Conservation (phyloP, 1,140 invertebrate species). For the Bombus breviceps region DNA sequence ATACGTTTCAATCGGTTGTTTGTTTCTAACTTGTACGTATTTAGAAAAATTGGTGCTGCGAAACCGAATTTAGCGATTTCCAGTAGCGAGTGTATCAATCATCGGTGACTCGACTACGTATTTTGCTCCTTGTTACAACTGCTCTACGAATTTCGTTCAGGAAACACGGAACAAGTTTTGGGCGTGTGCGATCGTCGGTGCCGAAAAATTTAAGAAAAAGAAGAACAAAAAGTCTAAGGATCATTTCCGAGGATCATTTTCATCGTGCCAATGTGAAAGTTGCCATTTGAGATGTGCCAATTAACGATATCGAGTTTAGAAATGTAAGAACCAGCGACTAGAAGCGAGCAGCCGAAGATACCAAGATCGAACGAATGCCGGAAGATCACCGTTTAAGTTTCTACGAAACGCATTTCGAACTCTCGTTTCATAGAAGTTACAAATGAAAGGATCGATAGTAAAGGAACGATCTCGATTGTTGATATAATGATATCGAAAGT, state of each 20-base stretch:
- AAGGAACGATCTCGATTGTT: not conserved
- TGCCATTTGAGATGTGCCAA: constrained; percentile 82
- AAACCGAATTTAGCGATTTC: not conserved
- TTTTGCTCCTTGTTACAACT: not conserved
- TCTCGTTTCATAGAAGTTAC: not conserved
- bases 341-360: constrained; percentile 28
- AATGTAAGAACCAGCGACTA: constrained; percentile 46
- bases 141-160: constrained; percentile 4
- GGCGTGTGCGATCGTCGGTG: not conserved
- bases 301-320: constrained; percentile 66
- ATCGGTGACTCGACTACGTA: constrained; percentile 25
- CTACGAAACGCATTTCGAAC: not conserved
- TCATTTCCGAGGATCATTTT: constrained; percentile 41
- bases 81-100: constrained; percentile 7
- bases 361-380: constrained; percentile 16
- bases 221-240: constrained; percentile 6
- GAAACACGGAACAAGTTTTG: not conserved
- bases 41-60: not conserved
- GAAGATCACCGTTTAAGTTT: not conserved
- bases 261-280: constrained; percentile 79
- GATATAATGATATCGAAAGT: not conserved
- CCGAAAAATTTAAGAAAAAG: not conserved
- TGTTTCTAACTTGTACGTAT: constrained; percentile 6
- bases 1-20: constrained; percentile 18
- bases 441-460: not conserved